Evolutionary conservation across 2,888 invertebrate genomes (phyloP).

Genomic region (Agelastica alni): DNA sequence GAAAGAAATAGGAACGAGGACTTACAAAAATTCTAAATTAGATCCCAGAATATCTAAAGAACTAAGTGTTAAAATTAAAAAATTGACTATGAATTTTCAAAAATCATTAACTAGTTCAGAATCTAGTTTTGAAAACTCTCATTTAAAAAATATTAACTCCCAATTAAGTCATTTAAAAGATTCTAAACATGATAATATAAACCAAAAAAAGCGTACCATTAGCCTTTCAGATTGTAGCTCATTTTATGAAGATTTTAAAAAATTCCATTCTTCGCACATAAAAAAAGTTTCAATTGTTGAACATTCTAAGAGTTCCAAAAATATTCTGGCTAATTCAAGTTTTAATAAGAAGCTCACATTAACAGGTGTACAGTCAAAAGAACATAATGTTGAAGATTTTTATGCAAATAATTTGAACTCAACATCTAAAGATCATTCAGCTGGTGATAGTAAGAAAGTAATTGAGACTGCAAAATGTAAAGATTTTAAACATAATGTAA

Average conservation of each 20-base stretch:
- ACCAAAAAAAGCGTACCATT: not conserved
- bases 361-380: not conserved
- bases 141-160: constrained; percentile 3
- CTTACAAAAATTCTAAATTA: no score
- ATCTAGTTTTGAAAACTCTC: constrained; percentile 10
- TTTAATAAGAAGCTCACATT: no score
- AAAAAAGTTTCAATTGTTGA: no score
- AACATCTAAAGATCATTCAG: not conserved
- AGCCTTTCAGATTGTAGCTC: not conserved
- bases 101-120: not conserved
- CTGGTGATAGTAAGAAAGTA: no score
- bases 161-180: constrained; percentile 4
- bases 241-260: constrained; percentile 4
- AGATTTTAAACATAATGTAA: no score
- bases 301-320: not conserved
- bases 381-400: constrained; percentile 1
- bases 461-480: no score
- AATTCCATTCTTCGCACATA: not conserved
- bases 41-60: not conserved
- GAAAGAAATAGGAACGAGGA: no score
- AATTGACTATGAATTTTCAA: not conserved
- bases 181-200: no score
- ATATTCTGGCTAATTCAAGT: no score
- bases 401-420: not conserved
- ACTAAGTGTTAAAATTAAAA: constrained; percentile 3